phyloP scores from a whole-genome alignment of 2,888 invertebrate genomes.

The Diarsia dahlii region DNA sequence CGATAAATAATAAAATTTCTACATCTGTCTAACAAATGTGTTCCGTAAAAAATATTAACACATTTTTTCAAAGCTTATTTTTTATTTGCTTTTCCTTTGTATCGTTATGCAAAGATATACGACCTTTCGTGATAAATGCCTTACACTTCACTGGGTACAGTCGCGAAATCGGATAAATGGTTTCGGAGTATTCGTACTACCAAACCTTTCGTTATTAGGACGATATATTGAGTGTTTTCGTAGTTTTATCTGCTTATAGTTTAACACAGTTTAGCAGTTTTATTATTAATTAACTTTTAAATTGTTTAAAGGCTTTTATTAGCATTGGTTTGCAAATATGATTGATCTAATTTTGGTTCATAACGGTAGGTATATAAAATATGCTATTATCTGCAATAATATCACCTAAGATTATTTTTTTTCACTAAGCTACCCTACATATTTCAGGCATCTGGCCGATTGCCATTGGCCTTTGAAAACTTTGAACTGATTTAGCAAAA shows the following conservation, averaged over 20 bases:
- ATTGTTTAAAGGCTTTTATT: not conserved
- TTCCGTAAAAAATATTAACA: slow-evolving; percentile 59
- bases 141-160: slow-evolving; percentile 72
- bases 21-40: slow-evolving; percentile 55
- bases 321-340: not conserved
- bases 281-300: slow-evolving; percentile 4
- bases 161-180: slow-evolving; percentile 73
- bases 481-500: not conserved
- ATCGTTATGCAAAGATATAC: slow-evolving; percentile 69
- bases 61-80: slow-evolving; percentile 60
- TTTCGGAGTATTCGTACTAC: slow-evolving; percentile 64
- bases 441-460: not conserved
- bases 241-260: slow-evolving; percentile 43
- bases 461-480: no score
- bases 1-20: slow-evolving; percentile 47
- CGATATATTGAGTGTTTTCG: slow-evolving; percentile 36
- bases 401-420: not conserved
- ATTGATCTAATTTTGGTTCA: slow-evolving; percentile 6
- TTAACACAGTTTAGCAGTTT: slow-evolving; percentile 17
- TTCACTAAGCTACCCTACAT: not conserved
- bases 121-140: slow-evolving; percentile 73
- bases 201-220: slow-evolving; percentile 50
- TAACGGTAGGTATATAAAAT: not conserved
- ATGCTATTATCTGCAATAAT: not conserved
- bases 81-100: slow-evolving; percentile 69